Evolutionary conservation across 2,888 invertebrate genomes (phyloP).

Genomic region (Seira musarum): DNA sequence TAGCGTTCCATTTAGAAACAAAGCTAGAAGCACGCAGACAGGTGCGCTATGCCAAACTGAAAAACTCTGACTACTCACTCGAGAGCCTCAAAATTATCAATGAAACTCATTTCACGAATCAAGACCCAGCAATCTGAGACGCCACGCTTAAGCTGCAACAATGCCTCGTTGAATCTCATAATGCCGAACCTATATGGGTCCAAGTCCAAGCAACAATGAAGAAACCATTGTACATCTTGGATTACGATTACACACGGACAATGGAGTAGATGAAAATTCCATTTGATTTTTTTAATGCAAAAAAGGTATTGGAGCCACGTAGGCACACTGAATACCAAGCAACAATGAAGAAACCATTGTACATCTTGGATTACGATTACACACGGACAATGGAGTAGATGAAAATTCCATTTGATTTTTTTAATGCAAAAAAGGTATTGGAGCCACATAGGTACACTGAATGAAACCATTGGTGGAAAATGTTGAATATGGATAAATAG

Average conservation of each 20-base stretch:
- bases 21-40: no score
- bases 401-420: neutral
- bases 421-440: neutral
- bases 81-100: neutral
- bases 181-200: neutral
- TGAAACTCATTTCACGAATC: neutral
- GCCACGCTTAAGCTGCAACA: neutral
- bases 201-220: neutral
- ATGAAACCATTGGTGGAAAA: no score
- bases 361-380: constrained; percentile 4
- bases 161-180: neutral
- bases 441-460: neutral
- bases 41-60: no score
- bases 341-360: constrained; percentile 43
- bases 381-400: neutral
- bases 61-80: neutral
- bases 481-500: neutral
- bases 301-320: neutral
- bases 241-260: neutral
- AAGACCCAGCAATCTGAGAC: neutral
- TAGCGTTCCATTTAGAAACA: neutral
- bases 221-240: neutral
- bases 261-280: neutral
- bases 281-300: neutral
- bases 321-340: neutral